Evolutionary conservation across 2,113 vertebrate species (phyloP), one percentile per base, ranked within the genome.

Genomic region (Ceyx margarethae): DNA sequence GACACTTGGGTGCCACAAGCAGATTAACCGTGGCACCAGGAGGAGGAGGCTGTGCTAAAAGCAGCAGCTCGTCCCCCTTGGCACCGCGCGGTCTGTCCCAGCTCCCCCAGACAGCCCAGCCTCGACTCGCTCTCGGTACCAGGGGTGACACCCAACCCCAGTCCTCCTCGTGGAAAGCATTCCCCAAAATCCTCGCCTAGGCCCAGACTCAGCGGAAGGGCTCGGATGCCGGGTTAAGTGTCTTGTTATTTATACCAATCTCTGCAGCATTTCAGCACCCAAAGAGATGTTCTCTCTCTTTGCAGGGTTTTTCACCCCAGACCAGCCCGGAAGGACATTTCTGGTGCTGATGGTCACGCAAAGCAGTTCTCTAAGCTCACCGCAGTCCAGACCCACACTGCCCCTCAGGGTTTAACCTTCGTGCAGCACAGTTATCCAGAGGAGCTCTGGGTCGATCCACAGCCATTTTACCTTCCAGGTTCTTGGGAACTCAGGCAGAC

Each of bases 21-120:
- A 94, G 94, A 91, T 93, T 83, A 83, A 67, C 57, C 1, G 7
- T 84, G 90, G 94, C 94, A 90, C 94, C 93, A 57, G 76, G 77
- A 88, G 91, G 75, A 56, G 89, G 50, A 9, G 64, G 87, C 88
- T n/a, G 92, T 1, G 85, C 95, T 95, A 95, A 95, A 95, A 95
- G 92, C 92, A 86, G 94, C 93, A 67, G 64, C 58, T 2, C 4
- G 78, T 4, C 9, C 40, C 67, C 50, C 11, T 1, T 37, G 90
- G 95, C 92, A 88, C 88, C 85, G 2, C 11, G 0, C 10, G 29
- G 85, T 90, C 93, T 86, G 3, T 53, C 83, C 85, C 75, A 11
- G 90, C 92, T 86, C 89, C 89, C 25, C 75, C 94, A 72, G 92
- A 19, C 89, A 51, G 53, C 53, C 53, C 53, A 54, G 69, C 16